Evolutionary conservation across 2,113 vertebrate species (phyloP), one percentile per base, ranked within the genome.

Genomic region (Bufo gargarizans): DNA sequence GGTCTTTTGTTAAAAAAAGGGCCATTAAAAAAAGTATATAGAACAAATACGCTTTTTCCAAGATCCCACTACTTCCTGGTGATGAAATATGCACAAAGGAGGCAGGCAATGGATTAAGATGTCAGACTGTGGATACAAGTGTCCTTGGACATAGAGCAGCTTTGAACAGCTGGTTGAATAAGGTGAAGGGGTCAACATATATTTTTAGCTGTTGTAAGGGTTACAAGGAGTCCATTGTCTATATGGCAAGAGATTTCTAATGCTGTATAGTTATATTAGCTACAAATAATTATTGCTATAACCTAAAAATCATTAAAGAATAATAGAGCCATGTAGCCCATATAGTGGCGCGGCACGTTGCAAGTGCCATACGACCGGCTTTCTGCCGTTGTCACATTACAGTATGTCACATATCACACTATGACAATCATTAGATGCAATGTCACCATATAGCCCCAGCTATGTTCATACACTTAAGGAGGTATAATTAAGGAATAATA

Each of bases 121-220:
- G 19, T 79, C 13, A 79, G 53, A 33, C n/a, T 16, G 13, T n/a
- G 77, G 12, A 10, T 58, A 58, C 7, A 58, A 22, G 22, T 33
- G 77, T 79, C 50, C n/a, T 16, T 58, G 45, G 45, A 82, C 50
- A 20, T 49, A 82, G 11, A 59, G 13, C 58, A 80, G 59, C 55
- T 80, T 33, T 33, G 16, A 80, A 58, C 81, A 82, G 59, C 81
- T 82, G 61, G 9, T n/a, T 65, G 43, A 49, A 82, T 65, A 16
- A 82, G 80, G 61, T 65, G 45, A 82, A 82, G 16, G 59, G 81
- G 81, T 82, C 81, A 67, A 50, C 61, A 4, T 22, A 82, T 82
- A 82, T 82, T 65, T 82, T 49, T 50, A 82, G 59, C 81, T 50
- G 10, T 50, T 22, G 17, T 2, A 78, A 55, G 20, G 50, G 33